Evolutionary conservation across 1,140 invertebrate genomes (phyloP), one percentile per base, ranked within the genome.

Genomic region (Cydia strobilella): DNA sequence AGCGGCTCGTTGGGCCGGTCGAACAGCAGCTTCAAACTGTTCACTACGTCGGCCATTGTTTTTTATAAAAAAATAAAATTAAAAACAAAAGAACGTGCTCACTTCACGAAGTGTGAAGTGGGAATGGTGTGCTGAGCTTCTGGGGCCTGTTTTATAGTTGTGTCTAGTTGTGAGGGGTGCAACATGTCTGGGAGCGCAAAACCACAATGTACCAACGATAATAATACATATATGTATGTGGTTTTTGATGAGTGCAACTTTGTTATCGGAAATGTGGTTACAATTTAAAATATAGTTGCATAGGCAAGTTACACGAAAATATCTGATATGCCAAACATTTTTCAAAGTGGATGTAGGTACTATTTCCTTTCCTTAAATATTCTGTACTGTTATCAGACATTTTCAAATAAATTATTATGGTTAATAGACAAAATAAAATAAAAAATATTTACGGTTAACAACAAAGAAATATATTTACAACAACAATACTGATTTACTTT

Each of bases 1-100:
- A 93, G 75, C 2, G 91, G 85, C 73, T 94, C 93, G 35, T 81
- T 86, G 0, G 93, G 92, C 62, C 93, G 87, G 75, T 93, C 93
- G 76, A 93, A 93, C 48, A 94, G 77, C 73, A 93, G 78, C 74
- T 81, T 74, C 12, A 94, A 79, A 77, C 82, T 83, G 42, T 87
- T 76, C 3, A 66, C 63, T 0, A 86, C 72, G 72, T 84, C 59
- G 1, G 80, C 74, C 88, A 89, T 92, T 79, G 35, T 79, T 82
- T 35, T 35, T 75, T 81, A 12, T 77, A 7, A 51, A n/a, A 51
- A 51, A 75, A 71, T 51, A 75, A 79, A 73, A 72, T 42, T 9
- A 71, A 54, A 78, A 66, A 72, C 27, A 65, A 72, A 18, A 31
- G 39, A 66, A 65, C 20, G 48, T 51, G 27, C 63, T 72, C 85